phyloP scores from a whole-genome alignment of 53 echinoderm and acorn worm species.

The Echinarachnius parma region DNA sequence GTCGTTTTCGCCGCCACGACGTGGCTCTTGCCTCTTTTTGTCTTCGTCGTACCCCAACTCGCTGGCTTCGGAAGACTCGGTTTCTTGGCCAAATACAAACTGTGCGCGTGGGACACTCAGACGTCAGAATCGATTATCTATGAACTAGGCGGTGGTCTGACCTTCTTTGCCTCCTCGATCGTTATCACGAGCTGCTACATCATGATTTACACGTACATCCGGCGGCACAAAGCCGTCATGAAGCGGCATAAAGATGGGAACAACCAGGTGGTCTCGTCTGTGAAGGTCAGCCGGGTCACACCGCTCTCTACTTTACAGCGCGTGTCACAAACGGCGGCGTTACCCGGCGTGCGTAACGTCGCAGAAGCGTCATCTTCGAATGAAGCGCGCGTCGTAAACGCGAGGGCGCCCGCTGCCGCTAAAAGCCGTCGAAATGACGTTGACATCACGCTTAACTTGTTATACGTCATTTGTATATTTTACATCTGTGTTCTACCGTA shows the following conservation, averaged over 20 bases:
- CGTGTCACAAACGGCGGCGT: neutral
- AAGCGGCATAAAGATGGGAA: neutral
- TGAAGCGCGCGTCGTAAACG: too few relatives aligned
- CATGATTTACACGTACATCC: conserved; percentile 12
- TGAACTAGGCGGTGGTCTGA: conserved; percentile 4
- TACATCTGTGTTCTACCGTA: conserved; percentile 30
- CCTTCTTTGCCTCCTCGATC: conserved; percentile 9
- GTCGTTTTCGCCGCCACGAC: conserved; percentile 2
- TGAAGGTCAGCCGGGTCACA: conserved; percentile 11
- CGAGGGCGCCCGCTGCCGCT: too few relatives aligned
- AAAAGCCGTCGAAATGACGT: too few relatives aligned
- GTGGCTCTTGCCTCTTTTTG: conserved; percentile 23
- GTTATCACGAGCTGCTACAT: conserved; percentile 4
- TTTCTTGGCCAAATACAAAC: neutral
- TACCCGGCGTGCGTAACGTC: neutral
- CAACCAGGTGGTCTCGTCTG: neutral
- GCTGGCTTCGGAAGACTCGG: conserved; percentile 23
- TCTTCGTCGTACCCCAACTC: conserved; percentile 16
- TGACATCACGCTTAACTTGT: too few relatives aligned
- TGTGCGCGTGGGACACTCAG: conserved; percentile 34
- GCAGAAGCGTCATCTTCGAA: too few relatives aligned
- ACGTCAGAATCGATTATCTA: conserved; percentile 5
- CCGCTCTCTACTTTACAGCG: too few relatives aligned
- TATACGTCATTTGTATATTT: conserved; percentile 20
- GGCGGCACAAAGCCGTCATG: conserved; percentile 12